Base-by-base conservation (phyloP, 1,140 invertebrate species). In the Coenobita brevimanus region DNA sequence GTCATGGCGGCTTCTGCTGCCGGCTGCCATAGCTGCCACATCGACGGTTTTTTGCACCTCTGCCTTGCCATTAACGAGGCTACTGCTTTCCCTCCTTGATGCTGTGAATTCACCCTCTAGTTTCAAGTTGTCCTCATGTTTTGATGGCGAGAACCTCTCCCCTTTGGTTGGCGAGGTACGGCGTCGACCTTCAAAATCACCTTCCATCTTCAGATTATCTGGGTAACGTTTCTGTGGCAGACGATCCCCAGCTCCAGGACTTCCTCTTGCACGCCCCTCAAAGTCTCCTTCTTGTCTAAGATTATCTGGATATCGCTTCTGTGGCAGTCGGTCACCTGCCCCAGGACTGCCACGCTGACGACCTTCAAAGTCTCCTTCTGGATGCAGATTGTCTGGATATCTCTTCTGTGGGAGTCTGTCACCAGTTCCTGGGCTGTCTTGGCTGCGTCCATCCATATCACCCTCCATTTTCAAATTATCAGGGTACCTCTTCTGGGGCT, bases 251-350 rank as follows among this genome's bases (percentile, higher is more conserved):
- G 71, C 78, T 21, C 86, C 89, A 69, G 91, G 91, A 82, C 93
- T 93, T 62, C 94, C 94, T 46, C 93, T 93, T 71, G 92, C 91
- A 36, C 92, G 91, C 38, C 92, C 90, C 27, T 88, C 46, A 73
- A 91, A 82, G 38, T 86, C 89, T 33, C 91, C 91, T 41, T 91
- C 91, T 24, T 80, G 36, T 78, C 82, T 91, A 27, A 91, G 89
- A 41, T 90, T 90, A 67, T 90, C 90, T 17, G 81, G 69, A 75
- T 82, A 83, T 95, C 94, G 90, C 41, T 89, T 93, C 0, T 93
- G 91, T 3, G 91, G 90, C 2, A 92, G 91, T 64, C 94, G 91
- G 82, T 94, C 94, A 57, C 92, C 87, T 84, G 91, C 95, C 95
- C 83, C 95, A 94, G 33, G 94, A 94, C 92, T 95, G 1, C 81